These are phyloP conservation scores for Prionace glauca DNA, from an alignment of 2,797 vertebrate genomes.

Conservation along the genomic window DNA sequence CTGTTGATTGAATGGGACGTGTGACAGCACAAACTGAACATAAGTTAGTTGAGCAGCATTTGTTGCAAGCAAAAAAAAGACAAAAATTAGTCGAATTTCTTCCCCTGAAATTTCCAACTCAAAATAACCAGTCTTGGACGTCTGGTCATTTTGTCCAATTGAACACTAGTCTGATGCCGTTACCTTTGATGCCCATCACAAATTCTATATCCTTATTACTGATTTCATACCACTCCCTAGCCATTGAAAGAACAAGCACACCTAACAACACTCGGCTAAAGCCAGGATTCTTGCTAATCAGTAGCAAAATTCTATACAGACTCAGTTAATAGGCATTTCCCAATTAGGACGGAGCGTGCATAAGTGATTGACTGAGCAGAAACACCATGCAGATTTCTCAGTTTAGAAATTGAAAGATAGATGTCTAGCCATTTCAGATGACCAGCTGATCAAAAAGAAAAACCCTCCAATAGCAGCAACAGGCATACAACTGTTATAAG, in stretches of 20 bases:
- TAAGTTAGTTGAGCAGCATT: background rate
- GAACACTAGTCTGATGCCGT: background rate
- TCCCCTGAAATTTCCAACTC: too few relatives aligned
- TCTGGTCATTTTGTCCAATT: background rate
- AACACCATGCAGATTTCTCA: too few relatives aligned
- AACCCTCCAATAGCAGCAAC: background rate
- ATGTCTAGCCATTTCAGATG: background rate
- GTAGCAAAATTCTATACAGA: too few relatives aligned
- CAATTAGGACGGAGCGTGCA: too few relatives aligned
- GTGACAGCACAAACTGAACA: background rate
- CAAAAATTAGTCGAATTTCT: background rate
- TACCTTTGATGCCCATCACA: background rate
- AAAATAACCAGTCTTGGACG: background rate
- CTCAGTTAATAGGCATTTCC: too few relatives aligned
- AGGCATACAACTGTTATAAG: background rate
- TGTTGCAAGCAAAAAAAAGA: background rate
- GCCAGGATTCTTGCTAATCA: background rate
- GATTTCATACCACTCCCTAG: too few relatives aligned
- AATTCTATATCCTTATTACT: background rate
- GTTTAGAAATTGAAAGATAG: background rate
- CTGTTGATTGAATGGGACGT: background rate
- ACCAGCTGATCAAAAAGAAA: background rate
- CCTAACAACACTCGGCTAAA: too few relatives aligned
- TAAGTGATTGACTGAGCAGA: too few relatives aligned
- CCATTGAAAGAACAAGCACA: too few relatives aligned